A percentile compares a stretch with the other conserved stretches of the same genome.
Conservation (phyloP, 2,113 vertebrate species). For the Equus quagga region DNA sequence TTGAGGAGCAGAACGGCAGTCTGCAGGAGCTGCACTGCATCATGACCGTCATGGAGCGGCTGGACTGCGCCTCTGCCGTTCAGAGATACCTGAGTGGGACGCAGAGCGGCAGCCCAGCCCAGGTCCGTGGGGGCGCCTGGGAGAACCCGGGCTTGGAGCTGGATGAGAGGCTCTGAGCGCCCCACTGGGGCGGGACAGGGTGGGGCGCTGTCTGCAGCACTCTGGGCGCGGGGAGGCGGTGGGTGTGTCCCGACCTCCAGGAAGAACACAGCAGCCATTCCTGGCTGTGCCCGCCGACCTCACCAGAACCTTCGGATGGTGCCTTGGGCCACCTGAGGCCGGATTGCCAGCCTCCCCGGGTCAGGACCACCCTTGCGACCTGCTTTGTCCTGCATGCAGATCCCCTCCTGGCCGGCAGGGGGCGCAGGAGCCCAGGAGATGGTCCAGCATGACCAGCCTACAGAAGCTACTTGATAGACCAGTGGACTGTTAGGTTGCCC, state of each 20-base stretch:
- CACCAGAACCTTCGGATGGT: background rate
- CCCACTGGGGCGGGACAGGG: background rate
- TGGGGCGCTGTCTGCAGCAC: accelerated
- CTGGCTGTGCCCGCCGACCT: background rate
- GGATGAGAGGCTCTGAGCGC: slow-evolving; percentile 74
- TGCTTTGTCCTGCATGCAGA: background rate
- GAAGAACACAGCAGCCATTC: background rate
- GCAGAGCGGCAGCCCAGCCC: background rate
- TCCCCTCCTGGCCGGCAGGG: slow-evolving; percentile 39
- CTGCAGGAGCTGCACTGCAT: slow-evolving; percentile 77
- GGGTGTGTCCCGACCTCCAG: background rate
- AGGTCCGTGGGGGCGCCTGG: accelerated
- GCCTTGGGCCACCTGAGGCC: background rate
- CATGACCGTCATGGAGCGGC: slow-evolving; percentile 78
- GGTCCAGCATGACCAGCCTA: background rate
- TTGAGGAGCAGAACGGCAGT: slow-evolving; percentile 82
- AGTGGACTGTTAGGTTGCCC: background rate
- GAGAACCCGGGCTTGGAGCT: slow-evolving; percentile 59
- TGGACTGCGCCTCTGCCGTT: slow-evolving; percentile 76
- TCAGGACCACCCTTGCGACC: accelerated
- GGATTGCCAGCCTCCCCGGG: accelerated
- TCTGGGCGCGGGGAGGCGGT: background rate
- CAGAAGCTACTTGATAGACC: background rate
- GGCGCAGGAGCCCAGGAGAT: slow-evolving; percentile 65
- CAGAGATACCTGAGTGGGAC: slow-evolving; percentile 62